Evolutionary conservation across 2,113 vertebrate species (phyloP).

Genomic region (Pelusios castaneus): DNA sequence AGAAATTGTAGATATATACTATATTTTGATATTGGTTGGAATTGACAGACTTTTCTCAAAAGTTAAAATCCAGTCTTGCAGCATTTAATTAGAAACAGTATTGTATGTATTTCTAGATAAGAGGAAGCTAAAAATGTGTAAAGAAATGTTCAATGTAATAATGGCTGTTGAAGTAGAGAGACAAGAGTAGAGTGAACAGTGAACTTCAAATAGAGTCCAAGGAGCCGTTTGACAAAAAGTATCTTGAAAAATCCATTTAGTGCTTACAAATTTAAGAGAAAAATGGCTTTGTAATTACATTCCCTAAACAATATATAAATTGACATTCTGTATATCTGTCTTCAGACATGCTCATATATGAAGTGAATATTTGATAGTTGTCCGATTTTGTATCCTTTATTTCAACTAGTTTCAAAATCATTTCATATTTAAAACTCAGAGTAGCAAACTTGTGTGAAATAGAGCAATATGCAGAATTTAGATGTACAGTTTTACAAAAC

Average conservation of each 20-base stretch:
- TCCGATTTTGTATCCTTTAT: conserved; percentile 70
- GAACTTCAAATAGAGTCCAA: conserved; percentile 5
- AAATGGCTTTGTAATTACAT: conserved; percentile 38
- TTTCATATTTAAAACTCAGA: conserved; percentile 44
- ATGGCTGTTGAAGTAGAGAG: conserved; percentile 30
- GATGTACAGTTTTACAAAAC: conserved; percentile 22
- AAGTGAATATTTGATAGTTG: conserved; percentile 71
- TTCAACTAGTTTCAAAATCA: conserved; percentile 64
- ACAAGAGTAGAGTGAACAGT: conserved; percentile 15
- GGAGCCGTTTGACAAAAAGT: conserved; percentile 18
- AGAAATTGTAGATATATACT: conserved; percentile 69
- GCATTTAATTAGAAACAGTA: neutral
- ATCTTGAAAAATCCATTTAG: conserved; percentile 5
- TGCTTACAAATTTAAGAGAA: conserved; percentile 50
- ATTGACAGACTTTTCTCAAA: conserved; percentile 53
- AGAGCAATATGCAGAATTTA: conserved; percentile 61
- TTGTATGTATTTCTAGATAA: neutral
- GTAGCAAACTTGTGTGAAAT: conserved; percentile 45
- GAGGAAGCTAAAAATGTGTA: neutral
- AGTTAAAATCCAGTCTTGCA: conserved; percentile 35
- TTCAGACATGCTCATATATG: conserved; percentile 65
- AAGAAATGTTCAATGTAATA: neutral
- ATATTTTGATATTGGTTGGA: conserved; percentile 41
- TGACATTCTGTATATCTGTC: conserved; percentile 64
- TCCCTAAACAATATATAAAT: conserved; percentile 62